Percentiles rank a stretch among this genome's conserved stretches.
Conservation (phyloP, 2,113 vertebrate genomes). For the Cisticola juncidis region DNA sequence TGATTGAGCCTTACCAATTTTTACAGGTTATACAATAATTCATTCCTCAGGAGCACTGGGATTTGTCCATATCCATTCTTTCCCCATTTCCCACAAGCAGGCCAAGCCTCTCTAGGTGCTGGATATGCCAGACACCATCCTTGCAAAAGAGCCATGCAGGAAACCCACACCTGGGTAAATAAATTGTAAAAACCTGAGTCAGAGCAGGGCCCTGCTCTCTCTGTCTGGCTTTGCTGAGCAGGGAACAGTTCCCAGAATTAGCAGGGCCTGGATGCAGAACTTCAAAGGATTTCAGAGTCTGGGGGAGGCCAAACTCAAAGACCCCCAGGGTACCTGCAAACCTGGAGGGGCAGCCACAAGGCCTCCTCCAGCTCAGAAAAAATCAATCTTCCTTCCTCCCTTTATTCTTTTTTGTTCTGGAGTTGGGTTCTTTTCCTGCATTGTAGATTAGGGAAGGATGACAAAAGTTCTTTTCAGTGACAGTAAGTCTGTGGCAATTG, state of each 20-base stretch:
- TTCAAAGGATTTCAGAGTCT: background rate
- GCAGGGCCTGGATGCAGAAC: background rate
- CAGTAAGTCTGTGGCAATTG: background rate
- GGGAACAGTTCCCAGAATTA: rapidly evolving
- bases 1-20: background rate
- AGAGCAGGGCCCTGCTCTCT: background rate
- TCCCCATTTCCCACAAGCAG: background rate
- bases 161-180: background rate
- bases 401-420: background rate
- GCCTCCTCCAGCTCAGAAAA: background rate
- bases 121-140: background rate
- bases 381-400: background rate
- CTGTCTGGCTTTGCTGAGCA: background rate
- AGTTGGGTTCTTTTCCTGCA: background rate
- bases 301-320: background rate
- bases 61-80: background rate
- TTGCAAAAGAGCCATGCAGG: background rate
- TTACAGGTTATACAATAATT: background rate
- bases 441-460: background rate
- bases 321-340: background rate
- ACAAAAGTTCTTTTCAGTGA: background rate
- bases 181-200: rapidly evolving
- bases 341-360: background rate
- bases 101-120: background rate
- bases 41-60: rapidly evolving